Conservation (phyloP, 2,113 vertebrate species). For the Engraulis encrasicolus region DNA sequence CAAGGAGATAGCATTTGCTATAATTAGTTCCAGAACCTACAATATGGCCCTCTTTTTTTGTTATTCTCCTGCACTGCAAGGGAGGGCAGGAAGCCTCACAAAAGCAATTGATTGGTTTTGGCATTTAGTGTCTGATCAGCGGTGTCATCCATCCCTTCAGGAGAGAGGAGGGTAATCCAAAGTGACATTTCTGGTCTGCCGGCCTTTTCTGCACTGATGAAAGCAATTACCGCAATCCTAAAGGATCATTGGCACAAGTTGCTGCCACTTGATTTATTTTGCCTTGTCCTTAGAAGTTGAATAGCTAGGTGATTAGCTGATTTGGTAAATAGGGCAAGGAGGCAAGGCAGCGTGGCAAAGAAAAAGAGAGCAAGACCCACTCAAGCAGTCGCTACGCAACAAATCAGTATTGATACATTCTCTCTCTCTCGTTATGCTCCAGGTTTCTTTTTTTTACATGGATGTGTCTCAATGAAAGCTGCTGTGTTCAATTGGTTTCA, state of each 20-base stretch:
- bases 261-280: conserved; percentile 86
- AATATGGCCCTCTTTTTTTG: conserved; percentile 89
- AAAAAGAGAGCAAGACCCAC: background rate
- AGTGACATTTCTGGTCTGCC: conserved; percentile 99
- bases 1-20: conserved; percentile 93
- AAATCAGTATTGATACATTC: background rate
- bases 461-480: background rate
- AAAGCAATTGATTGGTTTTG: conserved; percentile 97
- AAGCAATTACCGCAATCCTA: conserved; percentile 94
- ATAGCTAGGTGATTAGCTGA: conserved; percentile 84
- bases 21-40: conserved; percentile 91
- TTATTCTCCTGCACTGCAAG: conserved; percentile 87
- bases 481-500: background rate
- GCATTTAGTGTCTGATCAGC: conserved; percentile 94
- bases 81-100: conserved; percentile 86
- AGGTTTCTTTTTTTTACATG: background rate
- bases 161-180: conserved; percentile 96
- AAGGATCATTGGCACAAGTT: conserved; percentile 91
- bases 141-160: conserved; percentile 96
- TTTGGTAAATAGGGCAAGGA: conserved; percentile 85
- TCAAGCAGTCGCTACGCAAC: background rate
- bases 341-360: conserved; percentile 80
- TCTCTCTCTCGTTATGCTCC: background rate
- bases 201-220: conserved; percentile 93
- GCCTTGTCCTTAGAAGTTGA: conserved; percentile 83